Evolutionary conservation across 2,113 vertebrate species (phyloP).

Genomic region (Calonectris borealis): DNA sequence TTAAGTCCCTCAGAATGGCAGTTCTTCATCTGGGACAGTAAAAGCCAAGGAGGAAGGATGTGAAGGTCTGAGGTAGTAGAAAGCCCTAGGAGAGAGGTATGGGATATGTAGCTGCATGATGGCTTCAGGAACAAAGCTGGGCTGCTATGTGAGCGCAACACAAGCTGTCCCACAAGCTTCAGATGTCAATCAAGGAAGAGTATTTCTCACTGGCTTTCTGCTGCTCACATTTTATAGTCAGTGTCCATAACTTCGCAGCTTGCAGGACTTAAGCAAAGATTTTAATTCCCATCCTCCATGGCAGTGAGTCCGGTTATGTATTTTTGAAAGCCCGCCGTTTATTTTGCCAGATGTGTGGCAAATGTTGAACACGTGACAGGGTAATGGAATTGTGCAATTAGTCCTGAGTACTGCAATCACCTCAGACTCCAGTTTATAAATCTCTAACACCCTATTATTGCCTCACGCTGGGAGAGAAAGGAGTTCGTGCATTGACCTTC

Average conservation of each 20-base stretch:
- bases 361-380: rapidly evolving
- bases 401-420: not conserved
- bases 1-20: not conserved
- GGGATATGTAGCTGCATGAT: not conserved
- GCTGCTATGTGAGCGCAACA: not conserved
- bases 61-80: not conserved
- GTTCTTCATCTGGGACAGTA: not conserved
- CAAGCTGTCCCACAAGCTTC: not conserved
- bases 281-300: not conserved
- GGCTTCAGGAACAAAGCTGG: not conserved
- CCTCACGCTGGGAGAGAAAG: not conserved
- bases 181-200: not conserved
- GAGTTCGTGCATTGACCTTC: not conserved
- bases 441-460: not conserved
- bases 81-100: not conserved
- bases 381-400: not conserved
- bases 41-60: not conserved
- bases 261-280: not conserved
- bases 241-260: not conserved
- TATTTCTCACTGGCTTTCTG: not conserved
- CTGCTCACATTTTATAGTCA: not conserved
- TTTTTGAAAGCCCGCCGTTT: not conserved
- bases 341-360: not conserved
- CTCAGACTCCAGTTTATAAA: slow-evolving; percentile 8
- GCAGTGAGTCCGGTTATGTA: not conserved